Evolutionary conservation across 2,113 vertebrate genomes (phyloP), one percentile per base, ranked within the genome.

Genomic region (Protomyctophum bolini): DNA sequence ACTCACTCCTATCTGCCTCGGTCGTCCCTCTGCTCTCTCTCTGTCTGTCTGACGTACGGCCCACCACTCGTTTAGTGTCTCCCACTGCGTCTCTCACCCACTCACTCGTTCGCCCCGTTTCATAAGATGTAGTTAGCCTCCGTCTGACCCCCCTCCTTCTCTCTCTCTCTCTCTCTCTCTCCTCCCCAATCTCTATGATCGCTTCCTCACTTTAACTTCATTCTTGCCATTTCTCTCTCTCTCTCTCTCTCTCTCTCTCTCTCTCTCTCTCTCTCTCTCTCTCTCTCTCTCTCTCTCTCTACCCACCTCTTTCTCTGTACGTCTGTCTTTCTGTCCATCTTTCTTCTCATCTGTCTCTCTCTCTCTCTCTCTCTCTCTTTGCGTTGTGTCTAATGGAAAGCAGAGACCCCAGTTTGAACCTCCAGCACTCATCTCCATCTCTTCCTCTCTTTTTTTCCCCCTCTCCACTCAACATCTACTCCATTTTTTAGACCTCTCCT

Each of bases 321-420:
- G 12, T 33, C 8, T 28, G 2, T 64, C 45, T 7, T 5, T 49
- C 9, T 11, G 5, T 50, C 47, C 6, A 0, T 15, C 60, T 48
- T 1, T 10, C 8, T 50, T 75, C 63, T 70, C 21, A 77, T 73
- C 70, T 82, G 80, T 81, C 76, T 75, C 69, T 80, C 81, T 82
- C 72, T 12, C 51, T 68, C 77, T 41, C 66, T 48, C 77, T 70
- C 81, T 78, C 83, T 84, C 82, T 73, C 70, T 81, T 87, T 90
- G 88, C 10, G 73, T 21, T 85, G 80, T 83, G 77, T 90, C 88
- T 87, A 88, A 86, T 82, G 88, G 88, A 88, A 87, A 90, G 87
- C 80, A 6, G 59, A 90, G 88, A 90, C 88, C 88, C 85, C 82
- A 76, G 79, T 63, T 81, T 90, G 87, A 90, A 88, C 87, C 80